A percentile compares a stretch with the other conserved stretches of the same genome.
Evolutionary conservation across 2,888 invertebrate genomes (phyloP).

Genomic region (Neoaliturus tenellus): DNA sequence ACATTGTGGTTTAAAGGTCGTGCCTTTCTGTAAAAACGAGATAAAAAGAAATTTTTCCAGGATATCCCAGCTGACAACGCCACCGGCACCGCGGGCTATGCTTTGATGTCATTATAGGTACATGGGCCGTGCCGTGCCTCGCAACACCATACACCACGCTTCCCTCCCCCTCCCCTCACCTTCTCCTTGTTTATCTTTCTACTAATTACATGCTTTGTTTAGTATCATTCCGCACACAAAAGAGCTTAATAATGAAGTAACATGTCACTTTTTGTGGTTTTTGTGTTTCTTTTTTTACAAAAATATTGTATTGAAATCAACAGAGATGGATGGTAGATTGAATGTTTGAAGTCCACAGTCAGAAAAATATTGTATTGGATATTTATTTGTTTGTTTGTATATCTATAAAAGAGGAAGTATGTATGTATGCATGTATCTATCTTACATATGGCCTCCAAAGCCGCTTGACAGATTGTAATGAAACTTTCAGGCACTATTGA

Average conservation of each 20-base stretch:
- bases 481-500: too few relatives aligned
- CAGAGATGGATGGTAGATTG: too few relatives aligned
- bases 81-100: neutral
- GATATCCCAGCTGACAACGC: neutral
- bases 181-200: neutral
- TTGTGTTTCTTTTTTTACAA: too few relatives aligned
- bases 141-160: neutral
- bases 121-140: neutral
- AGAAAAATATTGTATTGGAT: too few relatives aligned
- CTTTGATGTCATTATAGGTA: neutral
- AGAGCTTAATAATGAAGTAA: neutral
- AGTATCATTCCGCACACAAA: neutral
- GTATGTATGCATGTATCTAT: too few relatives aligned
- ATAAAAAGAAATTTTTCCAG: neutral
- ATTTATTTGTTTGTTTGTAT: too few relatives aligned
- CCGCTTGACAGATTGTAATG: too few relatives aligned
- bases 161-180: neutral
- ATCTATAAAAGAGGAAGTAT: too few relatives aligned
- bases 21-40: neutral
- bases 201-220: neutral
- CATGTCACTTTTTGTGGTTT: neutral
- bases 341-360: too few relatives aligned
- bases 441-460: too few relatives aligned
- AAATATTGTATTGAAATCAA: too few relatives aligned
- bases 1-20: neutral